Base-by-base conservation (phyloP, 2,888 invertebrate genomes). In the Ochropleura leucogaster region DNA sequence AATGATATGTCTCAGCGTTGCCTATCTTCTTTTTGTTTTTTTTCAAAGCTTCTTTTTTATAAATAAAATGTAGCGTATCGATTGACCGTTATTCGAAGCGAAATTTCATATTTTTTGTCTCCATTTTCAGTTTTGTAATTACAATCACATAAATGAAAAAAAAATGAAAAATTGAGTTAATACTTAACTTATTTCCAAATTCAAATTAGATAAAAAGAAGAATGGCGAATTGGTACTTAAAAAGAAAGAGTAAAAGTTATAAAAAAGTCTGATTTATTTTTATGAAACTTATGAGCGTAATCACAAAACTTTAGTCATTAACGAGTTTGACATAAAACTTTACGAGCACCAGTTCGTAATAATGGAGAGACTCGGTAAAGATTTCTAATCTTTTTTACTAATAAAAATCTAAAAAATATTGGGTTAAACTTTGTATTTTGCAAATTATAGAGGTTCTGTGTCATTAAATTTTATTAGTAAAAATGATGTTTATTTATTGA, bases 21-120 rank as follows among this genome's bases (percentile, higher is more conserved):
- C 87, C 90, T 90, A 89, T 86, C 89, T 79, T 84, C 87, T 87
- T 88, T 89, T 90, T 90, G 84, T 80, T 66, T 63, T 68, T 85
- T 85, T 81, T 80, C 67, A 55, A 80, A 83, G 79, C 80, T 10
- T 77, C 88, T 90, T 88, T 81, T 90, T 90, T 85, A 83, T 88
- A 94, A 95, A 93, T 90, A 90, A 93, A 94, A 91, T 75, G 76
- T 78, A 85, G 91, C 90, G 75, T 87, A 93, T 95, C 95, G 90
- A 85, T 93, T 88, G 72, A 90, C 95, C 96, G 82, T 95, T 92
- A 80, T 94, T 90, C 94, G 89, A 93, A 93, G 96, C 96, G 87
- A 91, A 89, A 79, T 87, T 91, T 87, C 90, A 89, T 89, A 90
- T 82, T 83, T 30, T 85, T 84, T 86, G 78, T 87, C 87, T 82